Percentiles rank a stretch among this genome's conserved stretches.
These are phyloP conservation scores for Drosophila orena DNA, from an alignment of 1,140 invertebrate genomes.

Conservation along the genomic window DNA sequence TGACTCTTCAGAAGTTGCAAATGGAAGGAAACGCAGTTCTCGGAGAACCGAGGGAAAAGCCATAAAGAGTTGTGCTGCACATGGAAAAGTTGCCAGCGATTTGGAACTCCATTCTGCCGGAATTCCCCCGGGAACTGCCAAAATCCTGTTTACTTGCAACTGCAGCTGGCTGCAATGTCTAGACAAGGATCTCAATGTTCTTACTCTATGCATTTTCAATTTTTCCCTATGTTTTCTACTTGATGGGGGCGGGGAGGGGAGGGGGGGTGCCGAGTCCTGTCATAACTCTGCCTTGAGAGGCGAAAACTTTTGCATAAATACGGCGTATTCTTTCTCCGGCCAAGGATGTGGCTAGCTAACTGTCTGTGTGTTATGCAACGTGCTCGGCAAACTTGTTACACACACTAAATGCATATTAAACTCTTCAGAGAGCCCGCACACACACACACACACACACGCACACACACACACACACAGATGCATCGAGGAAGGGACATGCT, in stretches of 20 bases:
- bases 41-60: not conserved
- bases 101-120: conserved; percentile 27
- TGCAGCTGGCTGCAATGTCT: conserved; percentile 17
- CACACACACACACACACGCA: not conserved
- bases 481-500: conserved; percentile 38
- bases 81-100: conserved; percentile 1
- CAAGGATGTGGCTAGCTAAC: conserved; percentile 16
- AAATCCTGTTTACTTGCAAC: conserved; percentile 37
- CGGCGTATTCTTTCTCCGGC: conserved; percentile 15
- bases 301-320: conserved; percentile 36
- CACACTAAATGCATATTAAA: conserved; percentile 82
- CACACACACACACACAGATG: not conserved
- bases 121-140: conserved; percentile 19
- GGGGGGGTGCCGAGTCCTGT: not conserved
- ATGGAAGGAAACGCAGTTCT: conserved; percentile 6
- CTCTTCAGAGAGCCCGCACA: conserved; percentile 57
- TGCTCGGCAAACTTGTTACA: conserved; percentile 71
- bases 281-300: conserved; percentile 19
- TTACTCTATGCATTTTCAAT: not conserved
- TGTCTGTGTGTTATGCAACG: conserved; percentile 56
- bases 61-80: conserved; percentile 11
- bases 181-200: conserved; percentile 29
- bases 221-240: not conserved
- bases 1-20: conserved; percentile 2
- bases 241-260: no score